A percentile compares a stretch with the other conserved stretches of the same genome.
Conservation (phyloP, 2,888 invertebrate genomes). For the Himalopsyche japonica region DNA sequence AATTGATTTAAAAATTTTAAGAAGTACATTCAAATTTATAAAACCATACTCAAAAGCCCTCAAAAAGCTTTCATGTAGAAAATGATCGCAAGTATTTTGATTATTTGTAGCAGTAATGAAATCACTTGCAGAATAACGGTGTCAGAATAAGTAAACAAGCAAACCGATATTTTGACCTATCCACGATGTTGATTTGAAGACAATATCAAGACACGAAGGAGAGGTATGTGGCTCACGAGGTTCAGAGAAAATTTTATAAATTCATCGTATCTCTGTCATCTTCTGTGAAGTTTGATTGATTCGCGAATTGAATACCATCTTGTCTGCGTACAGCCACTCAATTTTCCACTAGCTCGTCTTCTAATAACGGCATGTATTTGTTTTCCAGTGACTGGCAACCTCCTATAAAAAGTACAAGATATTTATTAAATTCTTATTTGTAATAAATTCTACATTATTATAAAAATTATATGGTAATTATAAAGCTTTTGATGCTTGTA, state of each 20-base stretch:
- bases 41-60: no score
- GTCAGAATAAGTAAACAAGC: neutral
- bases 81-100: no score
- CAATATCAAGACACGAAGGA: neutral
- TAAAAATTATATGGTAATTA: no score
- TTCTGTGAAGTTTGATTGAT: constrained; percentile 20
- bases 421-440: no score
- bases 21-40: no score
- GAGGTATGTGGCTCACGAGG: neutral
- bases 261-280: neutral
- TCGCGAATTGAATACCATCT: constrained; percentile 11
- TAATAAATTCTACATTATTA: no score
- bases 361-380: neutral
- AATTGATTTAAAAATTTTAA: no score
- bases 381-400: neutral
- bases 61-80: no score
- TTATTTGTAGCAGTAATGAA: no score
- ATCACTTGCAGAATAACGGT: no score
- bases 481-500: no score
- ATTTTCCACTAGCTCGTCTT: neutral
- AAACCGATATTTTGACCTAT: neutral
- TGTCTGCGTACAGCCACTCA: neutral
- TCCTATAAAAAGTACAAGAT: no score
- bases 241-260: neutral
- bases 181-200: neutral